Evolutionary conservation across 92 coral and sea anemone genomes (phyloP), one percentile per base, ranked within the genome.

Genomic region (Palythoa grandiflora): DNA sequence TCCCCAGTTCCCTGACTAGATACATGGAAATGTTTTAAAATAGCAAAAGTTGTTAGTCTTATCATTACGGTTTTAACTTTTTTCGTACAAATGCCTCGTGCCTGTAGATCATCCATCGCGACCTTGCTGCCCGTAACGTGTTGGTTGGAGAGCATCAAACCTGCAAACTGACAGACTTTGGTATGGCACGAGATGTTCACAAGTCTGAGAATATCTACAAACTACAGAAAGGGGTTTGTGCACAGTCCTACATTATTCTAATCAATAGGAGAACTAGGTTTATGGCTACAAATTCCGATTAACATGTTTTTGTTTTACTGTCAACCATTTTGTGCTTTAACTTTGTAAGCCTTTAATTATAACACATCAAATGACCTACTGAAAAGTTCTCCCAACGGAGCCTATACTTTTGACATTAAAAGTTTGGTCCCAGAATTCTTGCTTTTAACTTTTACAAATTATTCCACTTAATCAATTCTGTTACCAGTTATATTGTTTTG

Each of bases 131-230:
- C 9, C 88, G 95, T 40, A 93, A 93, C 85, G 91, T 93, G 3
- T 74, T 93, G 40, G 78, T 93, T 38, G 93, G 92, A 39, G 90
- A 93, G 77, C 79, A 87, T 9, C 73, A 83, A 16, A 88, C 86
- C 37, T 93, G 95, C 84, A 93, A 93, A 75, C 83, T 93, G 38
- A 93, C 95, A 87, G 95, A 93, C 83, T 93, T 93, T 57, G 95
- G 95, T 65, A 90, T 93, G 95, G 93, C 95, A 2, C 65, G 95
- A 13, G 91, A 93, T 68, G 35, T 93, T 7, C 86, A 91, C 65
- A 79, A 80, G 3, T 28, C 28, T 28, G 71, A 77, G 68, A 89
- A 85, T 57, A 72, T 90, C 73, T 93, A 93, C 78, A 87, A 89
- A 39, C 63, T 71, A 40, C 83, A 52, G 12, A 68, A 74, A 11